Base-by-base conservation (phyloP, 2,113 vertebrate genomes). In the Empidonax alnorum region DNA sequence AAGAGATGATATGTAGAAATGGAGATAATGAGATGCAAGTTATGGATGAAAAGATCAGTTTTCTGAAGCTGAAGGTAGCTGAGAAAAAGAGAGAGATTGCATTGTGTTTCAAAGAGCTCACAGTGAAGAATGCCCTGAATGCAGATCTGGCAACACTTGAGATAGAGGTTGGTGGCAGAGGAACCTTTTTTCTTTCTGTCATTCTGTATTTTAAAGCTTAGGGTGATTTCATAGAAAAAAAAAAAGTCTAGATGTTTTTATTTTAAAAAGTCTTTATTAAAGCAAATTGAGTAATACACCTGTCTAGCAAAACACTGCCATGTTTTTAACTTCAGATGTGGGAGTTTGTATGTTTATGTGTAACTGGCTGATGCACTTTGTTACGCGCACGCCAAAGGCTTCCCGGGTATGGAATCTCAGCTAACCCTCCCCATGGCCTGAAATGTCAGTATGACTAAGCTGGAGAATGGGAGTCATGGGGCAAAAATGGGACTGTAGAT, bases 41-140 rank as follows among this genome's bases (percentile, higher is more conserved):
- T 53, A 90, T 98, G 96, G 98, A 99, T 68, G 99, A 99, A 83
- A 98, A 99, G 79, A 98, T 97, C n/a, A 96, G 66, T 58, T 97
- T 98, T 63, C 94, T 99, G 28, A 98, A 98, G 75, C 86, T 98
- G 56, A 96, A 96, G 41, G 90, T 98, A n/a, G 96, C 94, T 1
- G 99, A 99, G 87, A 98, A 99, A 89, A 98, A 97, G 72, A 98
- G 98, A 72, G 96, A 98, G 90, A 98, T 98, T 68, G 81, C 94
- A 8, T 67, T 98, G 84, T 96, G 82, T 14, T 96, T 95, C 81
- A 98, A 98, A 93, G 95, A 93, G 2, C 33, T 99, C 76, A 97
- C 97, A 11, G 65, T 93, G 82, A 98, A 97, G 88, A 98, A 75
- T 71, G 69, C 94, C 17, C 90, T 99, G 80, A 98, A 98, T 41